Conservation (phyloP, 2,888 invertebrate genomes). For the Dorcus hopei region DNA sequence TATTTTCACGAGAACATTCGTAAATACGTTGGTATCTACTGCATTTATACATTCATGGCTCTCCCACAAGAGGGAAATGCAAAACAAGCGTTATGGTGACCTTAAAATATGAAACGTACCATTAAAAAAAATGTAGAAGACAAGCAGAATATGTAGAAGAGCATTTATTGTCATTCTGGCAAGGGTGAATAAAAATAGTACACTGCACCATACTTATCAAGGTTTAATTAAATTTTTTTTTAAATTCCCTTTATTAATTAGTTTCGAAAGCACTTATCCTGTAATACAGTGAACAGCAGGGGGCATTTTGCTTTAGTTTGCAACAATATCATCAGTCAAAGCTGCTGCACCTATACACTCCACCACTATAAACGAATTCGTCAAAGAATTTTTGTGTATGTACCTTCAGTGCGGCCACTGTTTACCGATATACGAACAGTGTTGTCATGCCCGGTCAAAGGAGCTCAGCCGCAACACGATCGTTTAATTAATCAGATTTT, state of each 20-base stretch:
- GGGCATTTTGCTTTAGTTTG: background rate
- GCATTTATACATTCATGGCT: too few species aligned
- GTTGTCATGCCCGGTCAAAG: background rate
- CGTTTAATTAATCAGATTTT: constrained; percentile 1
- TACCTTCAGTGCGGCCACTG: background rate
- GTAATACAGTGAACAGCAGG: background rate
- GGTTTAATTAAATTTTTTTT: background rate
- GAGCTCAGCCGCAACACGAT: background rate
- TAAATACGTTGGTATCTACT: too few species aligned
- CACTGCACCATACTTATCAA: too few species aligned
- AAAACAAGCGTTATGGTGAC: too few species aligned
- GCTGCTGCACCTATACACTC: background rate
- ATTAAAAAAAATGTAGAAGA: too few species aligned
- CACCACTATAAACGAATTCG: background rate
- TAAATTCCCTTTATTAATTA: background rate
- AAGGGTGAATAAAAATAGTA: too few species aligned
- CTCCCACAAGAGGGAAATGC: too few species aligned
- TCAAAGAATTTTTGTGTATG: background rate
- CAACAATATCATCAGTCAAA: background rate
- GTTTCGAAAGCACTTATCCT: background rate
- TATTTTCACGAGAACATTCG: too few species aligned
- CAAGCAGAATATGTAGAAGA: too few species aligned
- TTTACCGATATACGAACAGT: background rate
- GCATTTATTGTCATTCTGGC: too few species aligned
- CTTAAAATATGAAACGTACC: too few species aligned